Evolutionary conservation across 2,797 vertebrate species (phyloP), one percentile per base, ranked within the genome.

Genomic region (Danionella dracula): DNA sequence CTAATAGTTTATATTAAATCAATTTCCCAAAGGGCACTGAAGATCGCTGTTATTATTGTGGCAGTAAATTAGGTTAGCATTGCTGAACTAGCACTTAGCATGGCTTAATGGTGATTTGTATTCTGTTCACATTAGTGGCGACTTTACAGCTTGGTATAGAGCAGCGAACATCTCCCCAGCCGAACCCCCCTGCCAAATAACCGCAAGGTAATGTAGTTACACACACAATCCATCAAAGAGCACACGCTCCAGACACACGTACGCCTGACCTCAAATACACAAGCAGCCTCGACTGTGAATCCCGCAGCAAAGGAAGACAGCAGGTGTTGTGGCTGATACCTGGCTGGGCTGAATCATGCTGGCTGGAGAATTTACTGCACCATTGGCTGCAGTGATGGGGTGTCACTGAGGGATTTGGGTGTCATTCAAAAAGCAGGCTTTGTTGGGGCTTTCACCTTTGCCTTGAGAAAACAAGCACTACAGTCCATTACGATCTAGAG

Each of bases 11-110:
- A 53, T 68, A 74, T 76, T 57, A 62, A 68, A 76, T 73, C 60
- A 68, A 56, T 74, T 49, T 57, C 65, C 68, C 68, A 48, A 5
- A 46, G 65, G 64, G 65, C 50, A 37, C 41, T 10, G 16, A 45
- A 56, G 41, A 69, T 57, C 27, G 59, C 9, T 16, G 50, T 56
- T 45, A 66, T 74, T 76, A 74, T 74, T 69, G 60, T 66, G 69
- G 68, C 27, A 17, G 65, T 71, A 76, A 74, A 74, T 74, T 42
- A 71, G 45, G 57, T 76, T 76, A 76, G 50, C 59, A 65, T 73
- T 62, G 65, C 50, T 74, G 49, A 68, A 73, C 69, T 71, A 73
- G 75, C 64, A 62, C 42, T 16, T 53, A 55, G 41, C 60, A 66
- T 57, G 54, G 49, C 64, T 74, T 68, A 71, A 55, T 34, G 8